Evolutionary conservation across 2,888 invertebrate species (phyloP), one percentile per base, ranked within the genome.

Genomic region (Rhagophthalmus giganteus): DNA sequence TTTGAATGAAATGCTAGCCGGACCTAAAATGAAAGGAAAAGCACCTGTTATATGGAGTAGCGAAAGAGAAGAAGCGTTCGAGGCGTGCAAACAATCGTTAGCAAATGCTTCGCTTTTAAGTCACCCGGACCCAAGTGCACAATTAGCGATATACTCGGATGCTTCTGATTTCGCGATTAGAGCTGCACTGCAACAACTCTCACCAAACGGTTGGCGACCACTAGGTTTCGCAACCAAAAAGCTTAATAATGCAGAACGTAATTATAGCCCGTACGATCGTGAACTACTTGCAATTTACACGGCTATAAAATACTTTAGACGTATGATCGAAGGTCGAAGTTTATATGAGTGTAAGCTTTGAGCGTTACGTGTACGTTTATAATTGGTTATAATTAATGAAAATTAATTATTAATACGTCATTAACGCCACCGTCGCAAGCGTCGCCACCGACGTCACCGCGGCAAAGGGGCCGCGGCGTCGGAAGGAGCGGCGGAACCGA

Each of bases 211-310:
- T 0, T 67, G 69, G 66, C 57, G 73, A 55, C 73, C 73, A 0
- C 41, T 74, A 2, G 68, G 66, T 1, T 74, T 73, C 40, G 74
- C 68, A 44, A 72, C 71, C 1, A 59, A 57, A 34, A 71, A 69
- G 31, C 54, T 74, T 0, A 63, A 44, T 11, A 41, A 60, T 2
- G 38, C 67, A 0, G 65, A 75, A 46, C 31, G 33, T 8, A 71
- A 69, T 4, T 75, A 74, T 33, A 68, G 70, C n/a, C 65, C 66
- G 13, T 75, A 73, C 49, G 73, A 76, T 41, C 20, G 72, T 1
- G 72, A 74, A 55, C 62, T 76, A 0, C 55, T 72, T 2, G 73
- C 72, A 0, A 67, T 70, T 2, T 75, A 72, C 41, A 52, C 61
- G 35, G 67, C 68, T 0, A 58, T 74, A 0, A 64, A 64, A 37